Percentiles rank a stretch among this genome's conserved stretches.
Evolutionary conservation across 2,113 vertebrate species (phyloP).

Genomic region (Rhynchopsitta pachyrhyncha): DNA sequence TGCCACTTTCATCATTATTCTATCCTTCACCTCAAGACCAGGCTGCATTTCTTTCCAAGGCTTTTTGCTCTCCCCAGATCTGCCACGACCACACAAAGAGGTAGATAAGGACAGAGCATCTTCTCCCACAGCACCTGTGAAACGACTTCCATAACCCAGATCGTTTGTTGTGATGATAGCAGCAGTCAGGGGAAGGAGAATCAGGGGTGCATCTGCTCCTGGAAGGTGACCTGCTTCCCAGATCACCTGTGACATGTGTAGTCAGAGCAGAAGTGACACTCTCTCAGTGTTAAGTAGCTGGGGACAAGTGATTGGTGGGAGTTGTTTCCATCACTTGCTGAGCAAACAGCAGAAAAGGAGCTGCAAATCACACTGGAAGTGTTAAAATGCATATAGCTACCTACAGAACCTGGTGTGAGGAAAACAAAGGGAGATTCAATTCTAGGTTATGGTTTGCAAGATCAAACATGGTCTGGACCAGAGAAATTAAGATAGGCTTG

Average conservation of each 20-base stretch:
- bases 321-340: neutral
- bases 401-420: neutral
- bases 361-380: neutral
- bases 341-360: neutral
- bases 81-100: fast-evolving
- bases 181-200: neutral
- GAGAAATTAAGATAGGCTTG: neutral
- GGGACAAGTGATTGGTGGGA: neutral
- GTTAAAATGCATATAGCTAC: neutral
- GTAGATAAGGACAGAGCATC: neutral
- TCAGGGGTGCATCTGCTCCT: neutral
- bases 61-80: neutral
- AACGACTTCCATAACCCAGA: neutral
- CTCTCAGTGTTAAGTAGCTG: neutral
- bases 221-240: neutral
- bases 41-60: neutral
- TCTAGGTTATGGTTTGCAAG: neutral
- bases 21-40: neutral
- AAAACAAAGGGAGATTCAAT: neutral
- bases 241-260: neutral
- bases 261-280: neutral
- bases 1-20: neutral
- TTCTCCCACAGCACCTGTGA: neutral
- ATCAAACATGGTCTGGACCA: neutral
- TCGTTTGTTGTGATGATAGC: neutral